Base-by-base conservation (phyloP, 2,888 invertebrate genomes). In the Leptinotarsa juncta region DNA sequence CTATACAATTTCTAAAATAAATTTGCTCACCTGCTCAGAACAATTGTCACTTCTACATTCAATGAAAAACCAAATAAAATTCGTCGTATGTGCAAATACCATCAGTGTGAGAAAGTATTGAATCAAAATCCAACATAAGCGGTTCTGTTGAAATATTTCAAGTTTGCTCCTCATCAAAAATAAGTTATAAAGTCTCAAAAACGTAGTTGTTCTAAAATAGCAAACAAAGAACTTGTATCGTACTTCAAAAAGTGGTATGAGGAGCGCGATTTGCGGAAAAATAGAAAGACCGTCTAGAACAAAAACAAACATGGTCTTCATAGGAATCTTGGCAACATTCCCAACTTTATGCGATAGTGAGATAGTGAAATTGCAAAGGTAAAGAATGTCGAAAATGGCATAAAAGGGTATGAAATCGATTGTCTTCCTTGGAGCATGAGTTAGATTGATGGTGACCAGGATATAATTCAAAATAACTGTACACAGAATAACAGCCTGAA, bases 71-170 rank as follows among this genome's bases (percentile, higher is more conserved):
- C 89, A 90, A 42, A 90, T 83, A 77, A 90, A 90, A 16, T 89
- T 88, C 86, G 88, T 88, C 5, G 88, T 88, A 79, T 90, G 90
- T 14, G 89, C 88, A 48, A 88, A 87, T 20, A 90, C 76, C 60
- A 89, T 78, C 74, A 90, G 88, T 48, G 89, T 85, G 78, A 88
- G 87, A 2, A 89, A 83, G 79, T 90, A 90, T 81, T 90, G 89
- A n/a, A 88, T 86, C 65, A 90, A 83, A 81, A 90, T 90, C 32
- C 89, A 88, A 18, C 88, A 88, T 89, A 89, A 89, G 81, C 89
- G 90, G 81, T 89, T 89, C 88, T 26, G 90, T 89, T 49, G 89
- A 89, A 85, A 88, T 87, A 15, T 88, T 87, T n/a, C 88, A 50
- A 70, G 65, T 88, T 84, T 87, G 88, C 23, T 86, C 83, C 67